These are phyloP conservation scores for Macaca nemestrina DNA, from an alignment of 2,113 vertebrate genomes.

Conservation along the genomic window DNA sequence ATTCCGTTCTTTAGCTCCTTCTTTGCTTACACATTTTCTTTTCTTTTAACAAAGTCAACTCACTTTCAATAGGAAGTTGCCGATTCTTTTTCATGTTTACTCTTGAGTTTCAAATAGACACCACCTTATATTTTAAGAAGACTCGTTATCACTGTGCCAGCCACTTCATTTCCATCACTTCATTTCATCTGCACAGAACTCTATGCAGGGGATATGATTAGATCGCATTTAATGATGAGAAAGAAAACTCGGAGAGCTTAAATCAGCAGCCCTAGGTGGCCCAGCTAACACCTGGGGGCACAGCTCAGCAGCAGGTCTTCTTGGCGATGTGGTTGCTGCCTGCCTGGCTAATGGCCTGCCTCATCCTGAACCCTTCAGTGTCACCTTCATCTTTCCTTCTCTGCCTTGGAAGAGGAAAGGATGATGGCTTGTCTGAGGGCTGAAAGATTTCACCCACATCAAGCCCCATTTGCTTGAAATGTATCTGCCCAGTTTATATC, in stretches of 20 bases:
- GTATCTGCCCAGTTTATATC: too few relatives aligned
- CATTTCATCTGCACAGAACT: neutral
- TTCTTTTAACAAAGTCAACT: neutral
- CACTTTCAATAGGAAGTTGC: neutral
- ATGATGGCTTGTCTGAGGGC: neutral
- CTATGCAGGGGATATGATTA: fast-evolving
- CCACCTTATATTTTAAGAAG: neutral
- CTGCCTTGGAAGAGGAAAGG: neutral
- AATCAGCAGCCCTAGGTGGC: neutral
- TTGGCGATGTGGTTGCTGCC: fast-evolving
- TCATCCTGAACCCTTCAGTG: too few relatives aligned
- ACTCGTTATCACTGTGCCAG: fast-evolving
- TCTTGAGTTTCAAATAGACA: neutral
- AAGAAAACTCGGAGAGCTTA: neutral
- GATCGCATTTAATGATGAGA: neutral
- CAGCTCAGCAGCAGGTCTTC: fast-evolving
- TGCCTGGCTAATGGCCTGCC: neutral
- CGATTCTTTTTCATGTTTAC: neutral
- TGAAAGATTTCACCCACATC: neutral
- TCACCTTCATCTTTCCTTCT: neutral
- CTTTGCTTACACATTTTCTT: neutral
- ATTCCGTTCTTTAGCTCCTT: neutral
- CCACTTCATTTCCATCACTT: neutral
- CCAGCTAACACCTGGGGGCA: neutral
- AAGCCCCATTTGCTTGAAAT: neutral